These are phyloP conservation scores for Pollenia griseotomentosa DNA, from an alignment of 2,888 invertebrate species.

Conservation along the genomic window DNA sequence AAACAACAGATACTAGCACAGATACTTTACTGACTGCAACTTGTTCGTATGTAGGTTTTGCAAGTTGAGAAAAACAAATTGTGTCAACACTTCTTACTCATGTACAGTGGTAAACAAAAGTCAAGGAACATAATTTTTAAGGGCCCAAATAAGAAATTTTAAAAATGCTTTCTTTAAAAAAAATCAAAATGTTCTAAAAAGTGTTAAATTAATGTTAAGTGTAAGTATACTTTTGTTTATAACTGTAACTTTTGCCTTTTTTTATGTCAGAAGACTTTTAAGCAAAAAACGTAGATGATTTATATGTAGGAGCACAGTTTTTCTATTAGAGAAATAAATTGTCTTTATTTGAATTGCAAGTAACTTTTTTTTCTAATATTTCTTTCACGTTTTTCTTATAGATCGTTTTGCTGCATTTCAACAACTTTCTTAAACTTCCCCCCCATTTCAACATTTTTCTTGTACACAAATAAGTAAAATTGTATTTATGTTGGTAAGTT, in stretches of 20 bases:
- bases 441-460: neutral
- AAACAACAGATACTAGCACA: neutral
- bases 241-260: neutral
- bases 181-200: too few species aligned
- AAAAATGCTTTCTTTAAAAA: too few species aligned
- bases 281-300: neutral
- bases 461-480: constrained; percentile 13
- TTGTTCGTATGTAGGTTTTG: neutral
- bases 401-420: constrained; percentile 38
- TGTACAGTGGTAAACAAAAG: neutral
- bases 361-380: constrained; percentile 21
- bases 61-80: neutral
- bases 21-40: neutral
- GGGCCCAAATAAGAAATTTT: too few species aligned
- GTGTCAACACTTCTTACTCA: neutral
- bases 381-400: constrained; percentile 18
- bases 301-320: constrained; percentile 7
- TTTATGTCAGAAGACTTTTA: too few species aligned
- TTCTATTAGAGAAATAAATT: constrained; percentile 24
- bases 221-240: too few species aligned
- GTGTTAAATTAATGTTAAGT: too few species aligned
- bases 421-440: neutral
- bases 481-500: constrained; percentile 68
- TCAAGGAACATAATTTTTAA: too few species aligned
- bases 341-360: constrained; percentile 2